Conservation (phyloP, 2,113 vertebrate genomes). For the Ondatra zibethicus region DNA sequence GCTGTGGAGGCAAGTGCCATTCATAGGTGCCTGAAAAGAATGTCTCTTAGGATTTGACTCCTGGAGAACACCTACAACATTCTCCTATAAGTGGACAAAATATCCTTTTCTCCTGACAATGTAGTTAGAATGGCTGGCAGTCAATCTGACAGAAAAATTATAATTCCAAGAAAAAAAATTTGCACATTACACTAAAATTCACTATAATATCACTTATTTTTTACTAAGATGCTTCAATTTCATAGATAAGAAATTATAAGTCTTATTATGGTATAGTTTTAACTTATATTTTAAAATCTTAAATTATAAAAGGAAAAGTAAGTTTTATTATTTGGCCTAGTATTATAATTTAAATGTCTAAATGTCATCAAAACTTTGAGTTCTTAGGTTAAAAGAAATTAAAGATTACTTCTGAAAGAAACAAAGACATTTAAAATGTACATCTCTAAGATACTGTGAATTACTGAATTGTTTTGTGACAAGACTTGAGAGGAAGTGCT, state of each 20-base stretch:
- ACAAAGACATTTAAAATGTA: neutral
- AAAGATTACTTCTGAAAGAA: slow-evolving; percentile 30
- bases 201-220: neutral
- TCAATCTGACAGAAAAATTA: neutral
- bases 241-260: slow-evolving; percentile 18
- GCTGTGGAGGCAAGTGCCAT: neutral
- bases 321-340: neutral
- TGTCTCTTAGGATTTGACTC: neutral
- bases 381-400: slow-evolving; percentile 16
- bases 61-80: neutral
- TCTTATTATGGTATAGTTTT: neutral
- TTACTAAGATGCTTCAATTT: slow-evolving; percentile 28
- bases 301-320: neutral
- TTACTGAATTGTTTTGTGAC: neutral
- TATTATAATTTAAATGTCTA: slow-evolving; percentile 35
- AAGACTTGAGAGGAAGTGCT: neutral
- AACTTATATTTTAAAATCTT: neutral
- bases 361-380: neutral
- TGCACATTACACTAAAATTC: slow-evolving; percentile 26
- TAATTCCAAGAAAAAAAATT: neutral
- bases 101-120: neutral
- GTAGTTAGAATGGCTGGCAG: slow-evolving; percentile 55
- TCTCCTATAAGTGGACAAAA: neutral
- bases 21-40: neutral
- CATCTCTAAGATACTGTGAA: slow-evolving; percentile 3